Evolutionary conservation across 2,797 vertebrate species (phyloP).

Genomic region (Peromyscus melanophrys): DNA sequence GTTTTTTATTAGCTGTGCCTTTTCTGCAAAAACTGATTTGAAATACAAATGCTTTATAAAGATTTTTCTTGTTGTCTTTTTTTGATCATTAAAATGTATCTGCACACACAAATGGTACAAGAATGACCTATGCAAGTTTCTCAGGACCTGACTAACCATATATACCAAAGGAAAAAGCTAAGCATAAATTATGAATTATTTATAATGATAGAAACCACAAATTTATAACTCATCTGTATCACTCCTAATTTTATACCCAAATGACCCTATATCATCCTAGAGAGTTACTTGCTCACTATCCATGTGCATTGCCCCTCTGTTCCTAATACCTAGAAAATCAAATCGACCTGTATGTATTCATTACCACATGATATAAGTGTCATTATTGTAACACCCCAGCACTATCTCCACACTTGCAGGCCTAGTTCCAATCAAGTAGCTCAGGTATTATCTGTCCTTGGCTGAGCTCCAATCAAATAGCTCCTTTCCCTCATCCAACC

Average conservation of each 20-base stretch:
- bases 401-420: background rate
- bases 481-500: background rate
- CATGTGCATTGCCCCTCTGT: background rate
- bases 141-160: background rate
- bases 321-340: background rate
- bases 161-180: background rate
- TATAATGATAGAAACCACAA: background rate
- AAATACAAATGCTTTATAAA: conserved; percentile 11
- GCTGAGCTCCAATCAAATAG: background rate
- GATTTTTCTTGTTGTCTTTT: background rate
- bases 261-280: background rate
- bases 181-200: conserved; percentile 36
- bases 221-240: background rate
- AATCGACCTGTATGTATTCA: background rate
- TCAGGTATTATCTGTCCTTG: background rate
- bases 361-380: background rate
- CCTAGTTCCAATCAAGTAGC: background rate
- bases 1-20: background rate
- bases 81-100: background rate
- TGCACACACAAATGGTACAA: background rate
- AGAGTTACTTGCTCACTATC: background rate
- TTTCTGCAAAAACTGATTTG: background rate
- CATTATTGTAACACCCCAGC: background rate
- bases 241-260: background rate
- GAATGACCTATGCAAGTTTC: background rate